Base-by-base conservation (phyloP, 2,888 invertebrate genomes). In the Pyrocoelia pectoralis region DNA sequence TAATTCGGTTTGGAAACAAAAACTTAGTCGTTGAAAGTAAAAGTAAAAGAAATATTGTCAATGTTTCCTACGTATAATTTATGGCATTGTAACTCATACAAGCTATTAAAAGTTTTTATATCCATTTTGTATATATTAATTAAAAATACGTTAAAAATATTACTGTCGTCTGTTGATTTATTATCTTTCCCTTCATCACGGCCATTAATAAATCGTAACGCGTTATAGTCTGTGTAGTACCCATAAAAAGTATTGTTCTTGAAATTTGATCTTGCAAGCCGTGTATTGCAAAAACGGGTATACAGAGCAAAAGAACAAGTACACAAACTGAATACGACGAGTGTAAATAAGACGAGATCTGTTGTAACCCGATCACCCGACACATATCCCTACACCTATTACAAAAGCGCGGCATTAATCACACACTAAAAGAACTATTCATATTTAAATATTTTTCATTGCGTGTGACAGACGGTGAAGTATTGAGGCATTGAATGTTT, bases 381-480 rank as follows among this genome's bases (percentile, higher is more conserved):
- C 71, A 72, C 68, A 65, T 68, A 72, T 67, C 72, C 69, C 72
- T 62, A 73, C 74, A 73, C 73, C 72, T 72, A 61, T 67, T 50
- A 74, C 73, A 74, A 74, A 73, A 70, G 72, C 65, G 68, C 72
- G 72, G 70, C 68, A 72, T 74, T 71, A 70, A 71, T 72, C 72
- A 65, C 65, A n/a, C n/a, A 61, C 49, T 59, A 38, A 40, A 53
- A 56, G 62, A 56, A 61, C 67, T 64, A 71, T 72, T 73, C 69
- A 64, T 61, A 73, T 74, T 73, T 65, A 73, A 72, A 72, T 73
- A 55, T 54, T 55, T 46, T 54, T 53, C 63, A 63, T 40, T 66
- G 68, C 66, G 67, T 63, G 64, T 70, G 73, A 70, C 73, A 70
- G 72, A 60, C 66, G 66, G 67, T 70, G 72, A 72, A 69, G 68